Evolutionary conservation across 1,140 invertebrate genomes (phyloP), one percentile per base, ranked within the genome.

Genomic region (Sminthurides bifidus): DNA sequence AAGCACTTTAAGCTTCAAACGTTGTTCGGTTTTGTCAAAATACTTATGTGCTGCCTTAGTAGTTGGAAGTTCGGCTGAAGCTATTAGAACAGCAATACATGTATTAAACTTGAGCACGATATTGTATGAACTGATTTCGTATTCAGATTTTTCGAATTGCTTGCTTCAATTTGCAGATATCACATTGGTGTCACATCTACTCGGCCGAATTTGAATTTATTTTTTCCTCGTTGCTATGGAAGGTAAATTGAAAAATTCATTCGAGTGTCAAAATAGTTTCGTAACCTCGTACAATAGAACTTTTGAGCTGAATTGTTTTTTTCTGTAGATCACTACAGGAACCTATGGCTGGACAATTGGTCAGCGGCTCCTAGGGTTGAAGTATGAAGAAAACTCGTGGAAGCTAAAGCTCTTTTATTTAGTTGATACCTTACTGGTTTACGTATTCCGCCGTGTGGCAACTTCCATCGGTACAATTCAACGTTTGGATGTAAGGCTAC

Each of bases 351-450:
- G 70, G 30, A 78, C 77, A 33, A 79, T 80, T 73, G 79, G 79
- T 0, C 79, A 81, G 56, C 74, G 78, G 53, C 71, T 81, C 61
- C 64, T 81, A 15, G 77, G 76, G 6, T 64, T 80, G 4, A 74
- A 75, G 55, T 81, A 79, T 63, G 74, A 75, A 65, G 69, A 21
- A 71, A 74, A 31, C 71, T 74, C 53, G 67, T 75, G 33, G 70
- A 74, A 1, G 70, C 66, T 33, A 73, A 61, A 52, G 29, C 44
- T 37, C 51, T 41, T 59, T 14, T 64, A 59, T 44, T 49, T 48
- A 10, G 12, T 64, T 27, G 51, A 64, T 19, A 52, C 27, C 53
- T 4, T 41, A 51, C 27, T 26, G 50, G 24, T 50, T 50, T 27
- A 21, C 52, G 26, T 31, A 5, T 24, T 33, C 29, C 44, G 17